A percentile compares a stretch with the other conserved stretches of the same genome.
Evolutionary conservation across 2,797 vertebrate genomes (phyloP).

Genomic region (Melanotaenia boesemani): DNA sequence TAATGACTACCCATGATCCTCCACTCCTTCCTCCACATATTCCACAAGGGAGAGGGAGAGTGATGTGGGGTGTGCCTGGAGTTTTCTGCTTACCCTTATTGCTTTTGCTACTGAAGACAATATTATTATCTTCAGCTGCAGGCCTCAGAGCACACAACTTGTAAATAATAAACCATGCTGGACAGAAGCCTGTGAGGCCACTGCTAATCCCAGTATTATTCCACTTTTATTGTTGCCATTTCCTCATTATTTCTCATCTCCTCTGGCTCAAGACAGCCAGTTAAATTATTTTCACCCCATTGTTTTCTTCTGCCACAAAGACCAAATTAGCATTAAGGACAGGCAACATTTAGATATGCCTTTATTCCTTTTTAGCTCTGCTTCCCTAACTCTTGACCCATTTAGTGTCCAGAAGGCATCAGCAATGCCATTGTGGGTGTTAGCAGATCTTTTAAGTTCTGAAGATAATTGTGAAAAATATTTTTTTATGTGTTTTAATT

Average conservation of each 20-base stretch:
- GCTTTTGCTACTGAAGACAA: constrained; percentile 80
- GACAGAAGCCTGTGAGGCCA: constrained; percentile 82
- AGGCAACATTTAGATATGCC: constrained; percentile 64
- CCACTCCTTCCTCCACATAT: constrained; percentile 67
- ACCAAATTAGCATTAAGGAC: constrained; percentile 71
- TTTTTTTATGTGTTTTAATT: constrained; percentile 56
- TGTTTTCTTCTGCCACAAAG: constrained; percentile 74
- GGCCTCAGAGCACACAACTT: constrained; percentile 81
- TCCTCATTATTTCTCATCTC: constrained; percentile 85
- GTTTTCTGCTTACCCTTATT: constrained; percentile 83
- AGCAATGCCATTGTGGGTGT: constrained; percentile 55
- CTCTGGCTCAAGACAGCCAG: constrained; percentile 74
- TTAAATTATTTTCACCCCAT: constrained; percentile 78
- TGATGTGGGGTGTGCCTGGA: constrained; percentile 75
- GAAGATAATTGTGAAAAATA: constrained; percentile 59
- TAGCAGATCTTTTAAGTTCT: constrained; percentile 30
- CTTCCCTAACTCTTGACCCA: constrained; percentile 53
- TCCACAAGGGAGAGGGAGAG: constrained; percentile 67
- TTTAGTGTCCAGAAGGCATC: constrained; percentile 34
- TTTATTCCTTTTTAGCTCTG: constrained; percentile 61
- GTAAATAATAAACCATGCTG: constrained; percentile 86
- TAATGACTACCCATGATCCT: constrained; percentile 82
- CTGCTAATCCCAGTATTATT: constrained; percentile 86
- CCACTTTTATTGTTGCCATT: constrained; percentile 86
- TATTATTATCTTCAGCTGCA: constrained; percentile 86